A percentile compares a stretch with the other conserved stretches of the same genome.
These are phyloP conservation scores for Thereuonema tuberculata DNA, from an alignment of 1,140 invertebrate species.

Conservation along the genomic window DNA sequence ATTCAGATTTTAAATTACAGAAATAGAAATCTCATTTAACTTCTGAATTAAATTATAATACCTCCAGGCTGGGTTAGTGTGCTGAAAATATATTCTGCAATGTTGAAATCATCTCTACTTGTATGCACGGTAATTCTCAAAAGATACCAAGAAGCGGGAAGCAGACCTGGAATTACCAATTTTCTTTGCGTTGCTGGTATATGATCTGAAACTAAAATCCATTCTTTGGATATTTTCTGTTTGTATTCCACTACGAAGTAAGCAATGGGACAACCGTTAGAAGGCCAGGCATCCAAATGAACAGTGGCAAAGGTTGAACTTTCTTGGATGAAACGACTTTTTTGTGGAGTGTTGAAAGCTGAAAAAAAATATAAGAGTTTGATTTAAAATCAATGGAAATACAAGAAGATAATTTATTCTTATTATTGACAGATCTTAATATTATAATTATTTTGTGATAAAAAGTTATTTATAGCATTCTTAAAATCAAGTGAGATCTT, in stretches of 20 bases:
- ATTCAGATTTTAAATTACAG: too few species aligned
- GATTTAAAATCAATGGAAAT: too few species aligned
- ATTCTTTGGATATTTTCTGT: neutral
- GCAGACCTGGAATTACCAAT: neutral
- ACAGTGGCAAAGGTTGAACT: neutral
- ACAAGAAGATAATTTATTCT: too few species aligned
- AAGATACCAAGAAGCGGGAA: neutral
- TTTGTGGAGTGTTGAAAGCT: neutral
- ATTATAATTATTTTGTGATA: too few species aligned
- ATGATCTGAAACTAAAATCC: neutral
- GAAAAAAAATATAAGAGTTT: too few species aligned
- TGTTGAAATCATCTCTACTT: neutral
- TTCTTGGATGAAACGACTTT: neutral
- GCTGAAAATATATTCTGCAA: neutral
- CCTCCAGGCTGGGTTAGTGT: neutral
- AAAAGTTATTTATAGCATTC: too few species aligned
- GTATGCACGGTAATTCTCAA: neutral
- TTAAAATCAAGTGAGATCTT: too few species aligned
- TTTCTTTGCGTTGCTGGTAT: neutral
- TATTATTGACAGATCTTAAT: too few species aligned
- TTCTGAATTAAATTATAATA: too few species aligned
- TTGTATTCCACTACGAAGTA: neutral
- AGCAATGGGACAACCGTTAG: neutral
- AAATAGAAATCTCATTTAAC: too few species aligned
- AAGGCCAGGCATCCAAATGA: neutral